phyloP scores from a whole-genome alignment of 2,888 invertebrate species.

The Xestia c-nigrum region DNA sequence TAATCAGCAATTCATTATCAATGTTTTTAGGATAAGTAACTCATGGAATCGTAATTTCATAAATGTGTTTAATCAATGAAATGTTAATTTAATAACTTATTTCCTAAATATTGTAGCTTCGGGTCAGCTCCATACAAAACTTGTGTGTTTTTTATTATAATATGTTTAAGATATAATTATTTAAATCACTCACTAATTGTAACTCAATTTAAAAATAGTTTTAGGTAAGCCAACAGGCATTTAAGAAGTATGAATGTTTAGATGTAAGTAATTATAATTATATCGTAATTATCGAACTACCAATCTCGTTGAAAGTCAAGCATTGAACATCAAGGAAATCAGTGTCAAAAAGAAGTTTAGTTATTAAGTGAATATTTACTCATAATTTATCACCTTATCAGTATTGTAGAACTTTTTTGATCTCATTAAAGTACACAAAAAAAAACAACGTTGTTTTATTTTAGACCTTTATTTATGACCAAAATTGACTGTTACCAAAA shows the following conservation, averaged over 20 bases:
- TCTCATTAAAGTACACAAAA: slow-evolving; percentile 34
- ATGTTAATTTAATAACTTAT: slow-evolving; percentile 8
- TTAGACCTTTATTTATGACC: neutral
- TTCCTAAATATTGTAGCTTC: slow-evolving; percentile 3
- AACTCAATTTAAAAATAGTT: slow-evolving; percentile 4
- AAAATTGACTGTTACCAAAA: neutral
- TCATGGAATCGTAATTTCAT: slow-evolving; percentile 32
- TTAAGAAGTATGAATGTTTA: slow-evolving; percentile 27
- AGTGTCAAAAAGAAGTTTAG: neutral
- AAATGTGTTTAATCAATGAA: neutral
- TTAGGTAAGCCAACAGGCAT: slow-evolving; percentile 11
- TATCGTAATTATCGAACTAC: slow-evolving; percentile 5
- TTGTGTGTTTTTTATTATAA: slow-evolving; percentile 5
- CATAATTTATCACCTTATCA: neutral
- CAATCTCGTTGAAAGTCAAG: slow-evolving; percentile 3
- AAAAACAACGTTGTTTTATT: slow-evolving; percentile 5
- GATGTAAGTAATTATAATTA: neutral
- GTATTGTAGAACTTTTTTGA: slow-evolving; percentile 36
- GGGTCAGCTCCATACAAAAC: slow-evolving; percentile 49
- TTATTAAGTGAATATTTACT: slow-evolving; percentile 8
- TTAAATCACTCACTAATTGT: slow-evolving; percentile 19
- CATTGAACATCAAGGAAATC: slow-evolving; percentile 8
- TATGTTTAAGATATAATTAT: neutral
- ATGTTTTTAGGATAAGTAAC: slow-evolving; percentile 32
- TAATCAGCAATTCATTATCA: slow-evolving; percentile 20